A percentile compares a stretch with the other conserved stretches of the same genome.
phyloP scores from a whole-genome alignment of 1,140 invertebrate genomes.

The Drosophila takahashii region DNA sequence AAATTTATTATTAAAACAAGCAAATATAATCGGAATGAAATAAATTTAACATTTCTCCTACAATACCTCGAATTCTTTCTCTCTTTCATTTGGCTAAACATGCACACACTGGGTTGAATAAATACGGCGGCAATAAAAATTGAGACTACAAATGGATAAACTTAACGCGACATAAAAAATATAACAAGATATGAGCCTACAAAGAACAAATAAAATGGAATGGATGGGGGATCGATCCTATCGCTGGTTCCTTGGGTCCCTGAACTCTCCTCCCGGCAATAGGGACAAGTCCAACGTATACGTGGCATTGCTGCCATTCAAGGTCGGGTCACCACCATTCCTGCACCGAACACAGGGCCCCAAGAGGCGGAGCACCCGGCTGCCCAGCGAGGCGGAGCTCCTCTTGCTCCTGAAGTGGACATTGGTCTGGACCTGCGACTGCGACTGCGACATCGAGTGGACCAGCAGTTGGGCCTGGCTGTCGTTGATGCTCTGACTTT shows the following conservation, averaged over 20 bases:
- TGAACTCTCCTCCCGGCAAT: slow-evolving; percentile 10
- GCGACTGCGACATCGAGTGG: slow-evolving; percentile 15
- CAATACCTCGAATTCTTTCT: too few relatives aligned
- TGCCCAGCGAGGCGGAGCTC: slow-evolving; percentile 30
- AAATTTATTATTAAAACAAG: slow-evolving; percentile 3
- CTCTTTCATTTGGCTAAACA: slow-evolving; percentile 1
- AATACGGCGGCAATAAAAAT: slow-evolving; percentile 3
- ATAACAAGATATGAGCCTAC: slow-evolving; percentile 7
- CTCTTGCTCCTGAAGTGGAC: background rate
- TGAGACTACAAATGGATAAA: background rate
- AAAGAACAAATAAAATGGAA: slow-evolving; percentile 1
- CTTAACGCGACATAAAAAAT: slow-evolving; percentile 15
- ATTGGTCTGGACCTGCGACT: background rate
- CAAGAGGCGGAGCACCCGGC: slow-evolving; percentile 57
- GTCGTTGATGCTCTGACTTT: background rate
- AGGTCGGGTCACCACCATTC: slow-evolving; percentile 23
- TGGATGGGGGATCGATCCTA: background rate
- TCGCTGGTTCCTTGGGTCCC: background rate
- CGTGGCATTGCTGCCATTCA: slow-evolving; percentile 36
- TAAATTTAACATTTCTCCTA: slow-evolving; percentile 5
- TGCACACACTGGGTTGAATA: slow-evolving; percentile 9
- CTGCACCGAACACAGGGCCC: slow-evolving; percentile 67
- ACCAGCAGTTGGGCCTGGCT: slow-evolving; percentile 12
- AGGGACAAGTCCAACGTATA: slow-evolving; percentile 37
- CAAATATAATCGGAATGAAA: slow-evolving; percentile 1